Percentiles rank a stretch among this genome's conserved stretches.
These are phyloP conservation scores for Raphicerus campestris DNA, from an alignment of 2,113 vertebrate species.

Conservation along the genomic window DNA sequence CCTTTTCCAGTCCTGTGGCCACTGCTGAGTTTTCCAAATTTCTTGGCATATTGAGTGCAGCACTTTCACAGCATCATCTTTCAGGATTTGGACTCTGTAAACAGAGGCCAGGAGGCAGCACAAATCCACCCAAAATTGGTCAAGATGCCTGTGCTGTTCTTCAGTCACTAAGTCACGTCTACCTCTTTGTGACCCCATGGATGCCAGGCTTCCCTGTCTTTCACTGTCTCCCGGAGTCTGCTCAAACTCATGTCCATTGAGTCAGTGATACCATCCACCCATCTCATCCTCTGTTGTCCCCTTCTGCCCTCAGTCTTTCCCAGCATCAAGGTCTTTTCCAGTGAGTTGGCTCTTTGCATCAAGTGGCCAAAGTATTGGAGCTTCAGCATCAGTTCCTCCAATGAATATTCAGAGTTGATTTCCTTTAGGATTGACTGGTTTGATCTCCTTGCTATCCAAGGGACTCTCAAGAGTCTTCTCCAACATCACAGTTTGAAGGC, in stretches of 20 bases:
- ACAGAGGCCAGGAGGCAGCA: background rate
- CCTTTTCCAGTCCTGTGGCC: no score
- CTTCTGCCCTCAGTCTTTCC: background rate
- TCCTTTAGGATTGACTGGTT: background rate
- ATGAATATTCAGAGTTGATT: background rate
- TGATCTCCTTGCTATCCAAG: background rate
- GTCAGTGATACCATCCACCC: background rate
- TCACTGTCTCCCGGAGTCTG: background rate
- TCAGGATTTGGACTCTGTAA: background rate
- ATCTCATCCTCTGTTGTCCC: background rate
- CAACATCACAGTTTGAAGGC: background rate
- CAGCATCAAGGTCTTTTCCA: background rate
- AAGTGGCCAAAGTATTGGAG: background rate
- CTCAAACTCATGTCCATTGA: background rate
- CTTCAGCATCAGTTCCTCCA: background rate
- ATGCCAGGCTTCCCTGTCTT: background rate
- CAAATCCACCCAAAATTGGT: background rate
- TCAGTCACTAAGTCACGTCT: background rate
- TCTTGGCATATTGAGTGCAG: no score
- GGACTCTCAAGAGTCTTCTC: background rate
- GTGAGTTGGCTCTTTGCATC: background rate
- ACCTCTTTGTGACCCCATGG: background rate
- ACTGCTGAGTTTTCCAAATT: no score
- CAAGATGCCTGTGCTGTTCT: background rate
- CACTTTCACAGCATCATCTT: no score